Conservation (phyloP, 2,113 vertebrate genomes). For the Stegostoma tigrinum region DNA sequence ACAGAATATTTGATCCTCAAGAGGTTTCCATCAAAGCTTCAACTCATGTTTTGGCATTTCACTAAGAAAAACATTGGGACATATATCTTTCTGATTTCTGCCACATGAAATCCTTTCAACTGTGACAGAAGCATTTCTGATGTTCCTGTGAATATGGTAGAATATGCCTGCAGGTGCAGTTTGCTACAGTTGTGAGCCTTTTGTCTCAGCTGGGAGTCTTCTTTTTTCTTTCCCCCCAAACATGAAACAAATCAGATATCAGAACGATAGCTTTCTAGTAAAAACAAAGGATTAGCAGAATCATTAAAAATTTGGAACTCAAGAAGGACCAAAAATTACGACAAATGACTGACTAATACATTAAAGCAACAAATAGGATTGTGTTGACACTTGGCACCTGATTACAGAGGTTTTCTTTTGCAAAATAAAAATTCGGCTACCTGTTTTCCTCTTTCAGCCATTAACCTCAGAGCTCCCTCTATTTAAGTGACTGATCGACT, state of each 20-base stretch:
- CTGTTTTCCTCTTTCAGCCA: not conserved
- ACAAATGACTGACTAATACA: not conserved
- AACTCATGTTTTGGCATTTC: not conserved
- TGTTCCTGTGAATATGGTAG: not conserved
- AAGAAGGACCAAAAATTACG: no score
- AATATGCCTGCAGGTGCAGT: not conserved
- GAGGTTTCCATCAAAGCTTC: not conserved
- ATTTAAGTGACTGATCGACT: not conserved
- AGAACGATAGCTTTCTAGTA: not conserved
- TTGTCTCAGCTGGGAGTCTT: not conserved
- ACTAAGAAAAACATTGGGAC: constrained; percentile 18
- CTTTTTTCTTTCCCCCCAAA: not conserved
- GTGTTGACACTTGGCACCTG: not conserved
- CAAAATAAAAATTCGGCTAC: not conserved
- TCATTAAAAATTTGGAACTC: not conserved
- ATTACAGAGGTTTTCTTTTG: not conserved
- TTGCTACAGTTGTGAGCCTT: not conserved
- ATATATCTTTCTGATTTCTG: constrained; percentile 2
- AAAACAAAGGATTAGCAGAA: not conserved
- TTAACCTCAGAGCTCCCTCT: not conserved
- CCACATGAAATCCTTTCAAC: not conserved
- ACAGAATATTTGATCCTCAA: not conserved
- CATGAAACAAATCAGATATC: not conserved
- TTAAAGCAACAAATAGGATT: not conserved
- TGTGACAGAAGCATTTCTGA: constrained; percentile 4